Conservation (phyloP, 2,113 vertebrate species). For the Maccullochella peelii region DNA sequence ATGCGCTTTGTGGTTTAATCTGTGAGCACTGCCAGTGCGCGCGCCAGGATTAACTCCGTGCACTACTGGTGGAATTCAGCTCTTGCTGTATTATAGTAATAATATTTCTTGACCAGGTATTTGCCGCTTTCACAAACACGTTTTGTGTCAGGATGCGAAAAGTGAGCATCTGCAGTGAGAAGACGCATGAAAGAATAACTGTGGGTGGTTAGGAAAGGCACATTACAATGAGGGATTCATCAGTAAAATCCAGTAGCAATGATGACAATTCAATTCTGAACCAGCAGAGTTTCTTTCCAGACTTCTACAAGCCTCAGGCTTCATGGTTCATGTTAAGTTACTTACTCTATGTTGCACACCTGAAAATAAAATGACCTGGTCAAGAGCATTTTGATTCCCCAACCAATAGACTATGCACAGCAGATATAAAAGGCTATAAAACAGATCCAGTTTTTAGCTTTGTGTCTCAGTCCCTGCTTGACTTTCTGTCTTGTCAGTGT, state of each 20-base stretch:
- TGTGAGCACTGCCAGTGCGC: slow-evolving; percentile 36
- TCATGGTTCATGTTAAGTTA: neutral
- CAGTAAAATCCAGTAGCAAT: slow-evolving; percentile 1
- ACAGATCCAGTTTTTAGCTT: neutral
- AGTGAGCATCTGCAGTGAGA: slow-evolving; percentile 17
- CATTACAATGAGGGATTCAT: slow-evolving; percentile 12
- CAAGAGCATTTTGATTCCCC: neutral
- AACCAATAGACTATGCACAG: neutral
- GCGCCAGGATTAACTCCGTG: slow-evolving; percentile 11
- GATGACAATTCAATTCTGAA: neutral
- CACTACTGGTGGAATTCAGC: slow-evolving; percentile 1
- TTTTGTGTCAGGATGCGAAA: neutral
- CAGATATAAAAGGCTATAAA: neutral
- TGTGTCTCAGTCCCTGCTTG: neutral
- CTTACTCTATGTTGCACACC: neutral
- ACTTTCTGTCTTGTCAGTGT: neutral
- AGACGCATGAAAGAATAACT: slow-evolving; percentile 14
- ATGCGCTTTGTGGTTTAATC: slow-evolving; percentile 64
- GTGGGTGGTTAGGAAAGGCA: slow-evolving; percentile 25
- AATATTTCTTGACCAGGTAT: neutral
- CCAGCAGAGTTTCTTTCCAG: neutral
- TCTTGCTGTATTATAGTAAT: neutral
- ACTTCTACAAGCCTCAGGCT: neutral
- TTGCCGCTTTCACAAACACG: neutral
- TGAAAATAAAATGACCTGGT: neutral